Evolutionary conservation across 2,888 invertebrate species (phyloP), one percentile per base, ranked within the genome.

Genomic region (Lepidocyrtinus sp.): DNA sequence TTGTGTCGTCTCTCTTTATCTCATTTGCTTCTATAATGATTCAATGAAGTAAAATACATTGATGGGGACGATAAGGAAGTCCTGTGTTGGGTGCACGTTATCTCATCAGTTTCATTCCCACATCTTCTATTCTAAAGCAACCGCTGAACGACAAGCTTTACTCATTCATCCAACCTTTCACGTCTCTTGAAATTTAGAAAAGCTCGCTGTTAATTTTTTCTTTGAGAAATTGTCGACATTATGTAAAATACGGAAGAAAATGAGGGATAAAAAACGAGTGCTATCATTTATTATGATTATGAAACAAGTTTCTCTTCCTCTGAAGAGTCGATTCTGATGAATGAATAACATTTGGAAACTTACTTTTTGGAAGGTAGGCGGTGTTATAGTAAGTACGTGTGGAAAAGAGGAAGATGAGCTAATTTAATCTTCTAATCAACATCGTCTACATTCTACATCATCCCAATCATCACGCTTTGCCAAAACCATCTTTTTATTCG

Each of bases 351-450:
- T 55, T 55, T 55, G 55, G 17, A 55, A 55, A 55, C 17, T n/a
- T 36, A 55, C 36, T 36, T 36, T n/a, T 55, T 55, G 17, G 17
- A 7, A 59, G 59, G 17, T 2, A 50, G n/a, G 50, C 50, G 1
- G 5, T 36, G 5, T 36, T 36, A 12, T 21, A 59, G 21, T 21
- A 59, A 21, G 59, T 59, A 59, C 59, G 59, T 59, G 59, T 21
- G 59, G 59, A 59, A 59, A 59, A 25, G 63, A 63, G 63, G 26
- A 24, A 25, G 25, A 63, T 9, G n/a, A 63, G 63, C 63, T 63
- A 63, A 63, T 63, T 63, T 63, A 63, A 63, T 63, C 63, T 25
- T 25, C 63, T 63, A 24, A 63, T 63, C 63, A 63, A 26, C 63
- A 63, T 2, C 63, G n/a, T 55, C 55, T 12, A n/a, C 55, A 55